These are phyloP conservation scores for Crenichthys baileyi DNA, from an alignment of 2,797 vertebrate species.

Conservation along the genomic window DNA sequence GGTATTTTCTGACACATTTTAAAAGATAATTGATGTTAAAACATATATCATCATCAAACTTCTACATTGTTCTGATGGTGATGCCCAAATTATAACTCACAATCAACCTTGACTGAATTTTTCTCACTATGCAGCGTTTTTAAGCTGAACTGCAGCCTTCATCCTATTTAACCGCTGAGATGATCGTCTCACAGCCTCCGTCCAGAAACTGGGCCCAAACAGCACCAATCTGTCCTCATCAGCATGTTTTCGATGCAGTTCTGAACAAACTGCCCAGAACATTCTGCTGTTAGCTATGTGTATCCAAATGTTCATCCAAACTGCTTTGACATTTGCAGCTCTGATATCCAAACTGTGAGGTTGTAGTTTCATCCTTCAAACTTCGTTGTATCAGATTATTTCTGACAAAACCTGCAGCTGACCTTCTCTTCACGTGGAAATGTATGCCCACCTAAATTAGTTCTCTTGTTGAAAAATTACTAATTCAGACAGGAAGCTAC, in stretches of 20 bases:
- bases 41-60: background rate
- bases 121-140: background rate
- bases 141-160: background rate
- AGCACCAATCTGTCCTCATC: background rate
- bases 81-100: background rate
- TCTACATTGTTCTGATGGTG: background rate
- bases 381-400: background rate
- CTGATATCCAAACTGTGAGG: background rate
- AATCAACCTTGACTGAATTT: background rate
- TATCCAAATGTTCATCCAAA: background rate
- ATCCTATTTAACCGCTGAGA: background rate
- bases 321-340: slow-evolving; percentile 1
- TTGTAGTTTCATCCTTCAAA: slow-evolving; percentile 2
- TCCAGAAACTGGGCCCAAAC: background rate
- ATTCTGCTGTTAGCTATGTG: background rate
- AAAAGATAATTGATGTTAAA: background rate
- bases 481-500: too few species aligned
- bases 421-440: background rate
- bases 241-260: background rate
- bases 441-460: background rate
- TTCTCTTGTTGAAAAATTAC: too few species aligned
- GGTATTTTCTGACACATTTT: background rate
- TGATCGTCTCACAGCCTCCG: too few species aligned
- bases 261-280: background rate
- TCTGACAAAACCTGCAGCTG: background rate